Percentiles rank a stretch among this genome's conserved stretches.
Evolutionary conservation across 2,797 vertebrate genomes (phyloP).

Genomic region (Gymnothorax reevesii): DNA sequence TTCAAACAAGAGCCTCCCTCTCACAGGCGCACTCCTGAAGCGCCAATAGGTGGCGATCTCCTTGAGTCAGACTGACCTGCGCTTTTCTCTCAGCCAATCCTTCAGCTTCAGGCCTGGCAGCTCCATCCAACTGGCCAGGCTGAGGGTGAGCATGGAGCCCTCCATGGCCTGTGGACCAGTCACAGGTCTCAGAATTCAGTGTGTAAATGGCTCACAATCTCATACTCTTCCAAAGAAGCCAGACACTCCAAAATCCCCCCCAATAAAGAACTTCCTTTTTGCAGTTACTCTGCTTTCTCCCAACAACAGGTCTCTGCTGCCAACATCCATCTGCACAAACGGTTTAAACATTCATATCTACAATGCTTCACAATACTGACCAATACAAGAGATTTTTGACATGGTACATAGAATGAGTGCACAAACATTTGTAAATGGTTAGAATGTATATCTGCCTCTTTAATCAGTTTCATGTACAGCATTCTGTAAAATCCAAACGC

Average conservation of each 20-base stretch:
- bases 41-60: neutral
- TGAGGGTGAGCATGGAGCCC: conserved; percentile 79
- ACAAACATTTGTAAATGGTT: neutral
- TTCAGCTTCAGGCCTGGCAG: conserved; percentile 79
- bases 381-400: no score
- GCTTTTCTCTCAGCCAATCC: conserved; percentile 80
- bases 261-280: neutral
- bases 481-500: no score
- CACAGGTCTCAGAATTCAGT: neutral
- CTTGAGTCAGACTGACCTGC: conserved; percentile 62
- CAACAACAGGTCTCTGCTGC: neutral
- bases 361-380: neutral
- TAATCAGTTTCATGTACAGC: no score
- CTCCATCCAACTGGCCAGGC: conserved; percentile 82
- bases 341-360: neutral
- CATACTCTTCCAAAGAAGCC: neutral
- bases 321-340: neutral
- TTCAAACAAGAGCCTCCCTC: neutral
- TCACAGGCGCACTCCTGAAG: neutral
- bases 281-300: neutral
- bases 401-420: neutral
- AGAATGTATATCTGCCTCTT: neutral
- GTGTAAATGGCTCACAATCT: neutral
- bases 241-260: neutral
- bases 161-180: conserved; percentile 71